Evolutionary conservation across 2,797 vertebrate genomes (phyloP), one percentile per base, ranked within the genome.

Genomic region (Sebastes flavidus): DNA sequence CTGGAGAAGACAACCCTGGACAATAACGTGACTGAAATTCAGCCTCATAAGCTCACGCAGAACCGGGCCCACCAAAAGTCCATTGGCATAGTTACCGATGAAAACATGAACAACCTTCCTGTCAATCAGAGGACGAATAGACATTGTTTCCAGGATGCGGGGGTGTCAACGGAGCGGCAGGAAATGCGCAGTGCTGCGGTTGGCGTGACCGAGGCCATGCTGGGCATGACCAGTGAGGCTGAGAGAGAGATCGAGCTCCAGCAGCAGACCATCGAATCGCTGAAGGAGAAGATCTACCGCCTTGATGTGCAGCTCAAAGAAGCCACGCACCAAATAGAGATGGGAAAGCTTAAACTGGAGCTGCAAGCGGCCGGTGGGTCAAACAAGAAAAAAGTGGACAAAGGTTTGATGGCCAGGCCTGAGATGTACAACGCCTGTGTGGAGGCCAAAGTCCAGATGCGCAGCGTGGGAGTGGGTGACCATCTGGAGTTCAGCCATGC

Each of bases 291-390:
- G 92, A 97, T 99, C 82, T 99, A 98, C 84, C 96, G 97, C 65
- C 90, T 99, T 58, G 98, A 99, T 81, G 98, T 97, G 20, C 97
- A 98, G 87, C 95, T 99, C 72, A 98, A 96, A 75, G 99, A 99
- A 91, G 96, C 97, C 0, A 97, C 97, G 3, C 97, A 98, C 59
- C 95, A 98, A 83, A 96, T 97, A 87, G 99, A 99, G 87, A 99
- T 99, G 98, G 97, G 97, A 11, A 99, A 97, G 90, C 94, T 99
- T 8, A 99, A 99, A 72, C 96, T 99, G 46, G 97, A 99, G 90
- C 96, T 99, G 10, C 97, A 98, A 82, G 97, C 95, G 0, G 99
- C 98, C 2, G 97, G 98, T 0, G 92, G 92, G 1, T 80, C 93
- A 1, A 97, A 88, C 30, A 97, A 96, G 91, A 99, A 98, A 78